Base-by-base conservation (phyloP, 2,797 vertebrate species). In the Podargus strigoides region DNA sequence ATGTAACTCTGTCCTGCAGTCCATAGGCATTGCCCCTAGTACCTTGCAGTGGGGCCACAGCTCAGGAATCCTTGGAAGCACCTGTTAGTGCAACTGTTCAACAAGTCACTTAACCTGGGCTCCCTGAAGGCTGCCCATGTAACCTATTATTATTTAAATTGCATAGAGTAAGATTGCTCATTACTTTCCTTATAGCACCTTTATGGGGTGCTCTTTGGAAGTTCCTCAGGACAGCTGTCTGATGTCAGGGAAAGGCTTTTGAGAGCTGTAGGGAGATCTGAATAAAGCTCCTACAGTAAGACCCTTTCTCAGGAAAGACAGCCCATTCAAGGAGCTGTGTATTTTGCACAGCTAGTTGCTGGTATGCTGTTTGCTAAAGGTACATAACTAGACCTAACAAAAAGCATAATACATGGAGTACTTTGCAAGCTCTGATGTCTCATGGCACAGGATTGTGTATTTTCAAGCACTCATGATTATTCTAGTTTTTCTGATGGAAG, bases 401-500 rank as follows among this genome's bases (percentile, higher is more conserved):
- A 94, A 72, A 88, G 7, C 9, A 12, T 58, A 34, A 50, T 23
- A 46, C 12, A 7, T 13, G 6, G 17, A 64, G 13, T 64, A 68
- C 30, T 90, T 72, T 68, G 37, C 42, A 87, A 53, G 41, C 41
- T 68, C 84, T 81, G 53, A 58, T 42, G 27, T 72, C n/a, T 85
- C 37, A 19, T 12, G 14, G 28, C 74, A 68, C 22, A 70, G 39
- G 26, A 36, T 68, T 34, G 28, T 52, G 2, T 36, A 19, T 83
- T 85, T 94, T 75, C 58, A 84, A 78, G 79, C 16, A 39, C 18
- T 84, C 7, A 4, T 14, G n/a, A 17, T 24, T 2, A 0, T 87
- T 84, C 55, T 50, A 73, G 12, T 41, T 96, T 84, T 93, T 91
- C 91, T 75, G 55, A 95, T 90, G 83, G 62, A 85, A 94, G 12